phyloP scores from a whole-genome alignment of 2,113 vertebrate species.

The Scopus umbretta region DNA sequence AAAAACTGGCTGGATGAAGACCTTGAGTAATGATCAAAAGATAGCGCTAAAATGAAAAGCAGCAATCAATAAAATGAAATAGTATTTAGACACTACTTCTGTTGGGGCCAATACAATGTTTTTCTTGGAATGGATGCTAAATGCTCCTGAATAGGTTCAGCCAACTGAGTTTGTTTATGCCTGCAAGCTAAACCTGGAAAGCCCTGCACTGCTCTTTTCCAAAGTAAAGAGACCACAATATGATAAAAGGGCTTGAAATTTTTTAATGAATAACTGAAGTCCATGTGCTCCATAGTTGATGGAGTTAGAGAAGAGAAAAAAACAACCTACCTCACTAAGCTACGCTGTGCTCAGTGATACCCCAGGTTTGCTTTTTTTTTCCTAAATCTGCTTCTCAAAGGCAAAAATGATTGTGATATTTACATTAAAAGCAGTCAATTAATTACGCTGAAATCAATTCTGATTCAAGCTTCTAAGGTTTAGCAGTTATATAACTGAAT shows the following conservation, averaged over 20 bases:
- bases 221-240: neutral
- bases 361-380: neutral
- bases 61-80: neutral
- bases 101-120: neutral
- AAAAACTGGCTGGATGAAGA: neutral
- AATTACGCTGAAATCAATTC: neutral
- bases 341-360: neutral
- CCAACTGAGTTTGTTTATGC: neutral
- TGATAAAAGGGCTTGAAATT: neutral
- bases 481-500: neutral
- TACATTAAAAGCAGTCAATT: neutral
- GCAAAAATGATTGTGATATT: neutral
- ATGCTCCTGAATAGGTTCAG: neutral
- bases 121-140: neutral
- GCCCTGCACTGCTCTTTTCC: neutral
- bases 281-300: neutral
- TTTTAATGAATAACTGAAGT: neutral
- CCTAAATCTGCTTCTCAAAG: neutral
- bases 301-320: neutral
- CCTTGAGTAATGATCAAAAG: neutral
- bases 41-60: neutral
- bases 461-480: neutral
- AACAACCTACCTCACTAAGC: neutral
- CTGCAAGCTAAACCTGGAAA: constrained; percentile 17
- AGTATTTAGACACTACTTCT: neutral